Evolutionary conservation across 2,797 vertebrate species (phyloP).

Genomic region (Pitangus sulphuratus): DNA sequence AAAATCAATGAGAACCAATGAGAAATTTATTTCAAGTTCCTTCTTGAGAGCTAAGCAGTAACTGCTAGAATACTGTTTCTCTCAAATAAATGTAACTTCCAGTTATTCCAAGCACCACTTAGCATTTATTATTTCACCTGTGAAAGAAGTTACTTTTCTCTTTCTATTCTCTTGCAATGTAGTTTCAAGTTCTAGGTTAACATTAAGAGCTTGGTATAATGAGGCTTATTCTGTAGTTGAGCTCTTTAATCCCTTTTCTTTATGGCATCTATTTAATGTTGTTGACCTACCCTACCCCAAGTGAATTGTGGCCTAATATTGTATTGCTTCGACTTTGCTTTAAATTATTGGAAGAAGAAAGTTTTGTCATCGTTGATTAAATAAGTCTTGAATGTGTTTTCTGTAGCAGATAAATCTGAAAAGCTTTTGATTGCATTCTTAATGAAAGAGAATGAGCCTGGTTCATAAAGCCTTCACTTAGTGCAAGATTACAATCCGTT

Average conservation of each 20-base stretch:
- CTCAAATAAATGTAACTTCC: not conserved
- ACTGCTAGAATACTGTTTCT: not conserved
- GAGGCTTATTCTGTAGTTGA: slow-evolving; percentile 1
- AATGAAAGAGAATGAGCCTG: not conserved
- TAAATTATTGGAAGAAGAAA: slow-evolving; percentile 17
- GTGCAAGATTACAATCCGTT: slow-evolving; percentile 24
- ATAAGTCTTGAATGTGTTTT: slow-evolving; percentile 40
- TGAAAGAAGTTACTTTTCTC: not conserved
- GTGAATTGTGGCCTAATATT: not conserved
- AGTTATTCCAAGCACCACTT: not conserved
- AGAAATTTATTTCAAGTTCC: not conserved
- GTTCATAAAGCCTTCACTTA: slow-evolving; percentile 24
- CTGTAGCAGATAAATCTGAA: slow-evolving; percentile 25
- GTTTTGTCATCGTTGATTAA: slow-evolving; percentile 1
- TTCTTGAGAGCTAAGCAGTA: not conserved
- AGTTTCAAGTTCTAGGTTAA: slow-evolving; percentile 11
- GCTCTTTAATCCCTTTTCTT: slow-evolving; percentile 37
- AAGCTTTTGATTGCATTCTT: slow-evolving; percentile 31
- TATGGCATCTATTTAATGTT: slow-evolving; percentile 20
- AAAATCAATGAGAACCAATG: not conserved
- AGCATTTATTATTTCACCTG: not conserved
- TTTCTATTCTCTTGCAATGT: not conserved
- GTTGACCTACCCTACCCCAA: slow-evolving; percentile 20
- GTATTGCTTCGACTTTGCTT: slow-evolving; percentile 20
- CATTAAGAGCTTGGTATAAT: not conserved